phyloP scores from a whole-genome alignment of 2,888 invertebrate genomes.

The Napeogenes sylphis region DNA sequence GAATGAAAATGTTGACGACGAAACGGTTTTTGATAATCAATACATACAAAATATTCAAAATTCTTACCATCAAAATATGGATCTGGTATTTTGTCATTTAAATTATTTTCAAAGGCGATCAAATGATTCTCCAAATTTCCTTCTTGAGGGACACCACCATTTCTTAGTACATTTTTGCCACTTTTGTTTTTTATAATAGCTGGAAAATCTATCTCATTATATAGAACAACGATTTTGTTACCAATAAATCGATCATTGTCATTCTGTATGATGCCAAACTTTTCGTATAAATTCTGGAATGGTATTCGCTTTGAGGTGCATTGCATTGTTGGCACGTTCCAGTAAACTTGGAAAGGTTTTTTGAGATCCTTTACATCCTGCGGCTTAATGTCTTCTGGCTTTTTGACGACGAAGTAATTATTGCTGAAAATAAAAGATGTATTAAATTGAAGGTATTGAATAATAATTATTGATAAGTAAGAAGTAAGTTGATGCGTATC shows the following conservation, averaged over 20 bases:
- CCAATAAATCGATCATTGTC: conserved; percentile 80
- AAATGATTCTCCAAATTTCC: conserved; percentile 82
- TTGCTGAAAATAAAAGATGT: conserved; percentile 41
- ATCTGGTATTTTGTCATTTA: conserved; percentile 80
- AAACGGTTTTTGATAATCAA: no score
- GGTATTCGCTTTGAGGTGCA: conserved; percentile 80
- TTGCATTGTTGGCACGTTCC: conserved; percentile 88
- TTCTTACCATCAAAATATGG: conserved; percentile 75
- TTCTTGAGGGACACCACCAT: conserved; percentile 87
- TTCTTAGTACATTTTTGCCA: conserved; percentile 73
- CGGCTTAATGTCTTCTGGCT: conserved; percentile 43
- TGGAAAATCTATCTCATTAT: conserved; percentile 85
- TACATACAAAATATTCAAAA: not conserved
- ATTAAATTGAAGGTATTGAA: not conserved
- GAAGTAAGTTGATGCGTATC: no score
- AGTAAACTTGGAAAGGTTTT: conserved; percentile 78
- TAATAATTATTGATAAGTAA: not conserved
- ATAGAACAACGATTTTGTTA: conserved; percentile 81
- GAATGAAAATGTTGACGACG: conserved; percentile 25
- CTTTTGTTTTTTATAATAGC: conserved; percentile 77
- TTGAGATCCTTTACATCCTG: conserved; percentile 15
- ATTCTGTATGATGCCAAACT: conserved; percentile 83
- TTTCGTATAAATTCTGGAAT: conserved; percentile 76
- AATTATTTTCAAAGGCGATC: conserved; percentile 69
- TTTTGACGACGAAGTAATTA: conserved; percentile 58